Conservation (phyloP, 2,888 invertebrate genomes). For the Hypercompe scribonia region DNA sequence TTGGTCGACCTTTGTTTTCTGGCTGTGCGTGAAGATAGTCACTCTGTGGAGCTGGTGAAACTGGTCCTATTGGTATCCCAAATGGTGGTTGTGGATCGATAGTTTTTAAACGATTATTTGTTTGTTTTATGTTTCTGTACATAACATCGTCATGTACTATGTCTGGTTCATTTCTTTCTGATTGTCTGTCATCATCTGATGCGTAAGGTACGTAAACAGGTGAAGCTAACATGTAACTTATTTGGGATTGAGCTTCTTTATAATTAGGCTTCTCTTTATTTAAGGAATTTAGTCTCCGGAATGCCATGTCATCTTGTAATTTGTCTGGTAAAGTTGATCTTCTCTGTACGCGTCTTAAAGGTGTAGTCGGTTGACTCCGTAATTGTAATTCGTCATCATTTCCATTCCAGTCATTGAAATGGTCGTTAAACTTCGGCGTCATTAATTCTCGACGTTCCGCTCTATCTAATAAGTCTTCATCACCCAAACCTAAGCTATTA, state of each 20-base stretch:
- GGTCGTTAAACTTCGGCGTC: conserved; percentile 83
- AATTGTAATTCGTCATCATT: conserved; percentile 80
- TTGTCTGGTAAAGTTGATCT: conserved; percentile 88
- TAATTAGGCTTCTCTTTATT: conserved; percentile 82
- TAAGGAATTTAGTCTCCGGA: conserved; percentile 89
- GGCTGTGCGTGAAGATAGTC: conserved; percentile 94
- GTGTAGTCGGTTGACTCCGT: conserved; percentile 81
- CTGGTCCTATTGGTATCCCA: conserved; percentile 95
- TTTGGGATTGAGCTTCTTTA: conserved; percentile 79
- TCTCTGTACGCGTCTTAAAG: conserved; percentile 73
- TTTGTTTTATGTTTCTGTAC: conserved; percentile 92
- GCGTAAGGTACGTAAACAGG: conserved; percentile 88
- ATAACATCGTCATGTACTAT: conserved; percentile 94
- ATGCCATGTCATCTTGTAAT: conserved; percentile 93
- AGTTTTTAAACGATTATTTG: conserved; percentile 90
- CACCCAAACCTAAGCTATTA: conserved; percentile 93
- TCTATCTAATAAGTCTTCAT: conserved; percentile 93
- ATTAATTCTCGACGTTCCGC: conserved; percentile 91
- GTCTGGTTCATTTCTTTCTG: conserved; percentile 92
- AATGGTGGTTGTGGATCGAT: conserved; percentile 95
- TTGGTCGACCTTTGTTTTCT: conserved; percentile 86
- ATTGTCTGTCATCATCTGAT: conserved; percentile 82
- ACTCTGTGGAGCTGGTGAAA: conserved; percentile 92
- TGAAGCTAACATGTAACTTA: conserved; percentile 90
- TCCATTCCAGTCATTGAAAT: conserved; percentile 84